These are phyloP conservation scores for Agrochola lychnidis DNA, from an alignment of 2,888 invertebrate species.

Conservation along the genomic window DNA sequence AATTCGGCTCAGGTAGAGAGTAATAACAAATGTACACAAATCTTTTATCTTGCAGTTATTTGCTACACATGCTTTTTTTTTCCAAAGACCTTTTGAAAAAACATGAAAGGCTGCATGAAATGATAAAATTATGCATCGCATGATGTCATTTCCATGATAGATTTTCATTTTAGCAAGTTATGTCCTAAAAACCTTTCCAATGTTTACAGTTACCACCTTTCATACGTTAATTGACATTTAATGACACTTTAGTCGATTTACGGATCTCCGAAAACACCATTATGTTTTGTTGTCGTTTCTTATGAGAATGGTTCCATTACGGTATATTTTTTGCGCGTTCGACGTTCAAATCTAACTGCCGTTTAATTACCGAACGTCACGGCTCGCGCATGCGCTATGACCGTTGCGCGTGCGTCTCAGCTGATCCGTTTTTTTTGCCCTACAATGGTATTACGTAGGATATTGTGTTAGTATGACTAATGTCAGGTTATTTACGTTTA, in stretches of 20 bases:
- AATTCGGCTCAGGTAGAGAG: background rate
- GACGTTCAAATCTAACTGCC: constrained; percentile 61
- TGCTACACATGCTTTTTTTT: background rate
- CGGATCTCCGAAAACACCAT: constrained; percentile 14
- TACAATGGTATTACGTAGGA: constrained; percentile 56
- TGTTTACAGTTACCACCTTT: constrained; percentile 5
- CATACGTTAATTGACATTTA: constrained; percentile 21
- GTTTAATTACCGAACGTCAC: constrained; percentile 73
- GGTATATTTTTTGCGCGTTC: constrained; percentile 66
- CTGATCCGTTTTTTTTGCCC: constrained; percentile 71
- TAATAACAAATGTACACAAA: background rate
- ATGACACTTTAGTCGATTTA: constrained; percentile 16
- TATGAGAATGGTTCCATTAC: constrained; percentile 44
- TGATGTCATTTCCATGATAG: background rate
- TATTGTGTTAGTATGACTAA: constrained; percentile 60
- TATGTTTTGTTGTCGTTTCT: constrained; percentile 19
- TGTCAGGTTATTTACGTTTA: constrained; percentile 31
- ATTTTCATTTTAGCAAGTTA: background rate
- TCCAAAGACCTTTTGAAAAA: no score
- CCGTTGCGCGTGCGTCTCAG: constrained; percentile 78
- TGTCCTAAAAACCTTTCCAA: background rate
- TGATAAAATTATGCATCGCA: background rate
- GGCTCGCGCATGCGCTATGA: constrained; percentile 73
- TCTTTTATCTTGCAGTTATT: no score
- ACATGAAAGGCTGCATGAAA: background rate